Evolutionary conservation across 2,888 invertebrate species (phyloP).

Genomic region (Copidosoma aretas): DNA sequence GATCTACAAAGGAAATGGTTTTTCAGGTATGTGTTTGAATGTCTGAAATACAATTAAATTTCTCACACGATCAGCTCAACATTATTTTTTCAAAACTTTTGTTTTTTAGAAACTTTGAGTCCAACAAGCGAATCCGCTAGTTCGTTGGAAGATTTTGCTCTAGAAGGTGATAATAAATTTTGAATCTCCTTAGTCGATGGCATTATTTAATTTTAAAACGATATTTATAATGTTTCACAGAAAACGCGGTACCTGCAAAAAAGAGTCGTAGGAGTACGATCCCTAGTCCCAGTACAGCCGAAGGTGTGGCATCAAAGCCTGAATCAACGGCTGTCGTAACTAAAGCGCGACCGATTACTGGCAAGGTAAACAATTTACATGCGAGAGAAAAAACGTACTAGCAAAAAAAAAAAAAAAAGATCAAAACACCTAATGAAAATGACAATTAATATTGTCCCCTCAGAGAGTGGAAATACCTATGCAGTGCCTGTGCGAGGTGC

Average conservation of each 20-base stretch:
- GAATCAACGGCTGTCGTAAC: constrained; percentile 58
- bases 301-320: constrained; percentile 61
- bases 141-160: constrained; percentile 26
- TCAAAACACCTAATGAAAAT: neutral
- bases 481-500: constrained; percentile 66
- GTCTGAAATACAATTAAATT: neutral
- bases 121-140: constrained; percentile 53
- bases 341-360: constrained; percentile 32
- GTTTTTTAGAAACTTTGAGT: constrained; percentile 37
- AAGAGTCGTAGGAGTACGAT: constrained; percentile 57
- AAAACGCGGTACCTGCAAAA: constrained; percentile 53
- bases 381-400: no score
- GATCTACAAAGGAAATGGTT: constrained; percentile 52
- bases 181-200: neutral
- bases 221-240: constrained; percentile 42
- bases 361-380: constrained; percentile 24
- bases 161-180: neutral
- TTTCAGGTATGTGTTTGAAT: constrained; percentile 42
- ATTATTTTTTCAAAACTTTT: neutral
- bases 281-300: constrained; percentile 61
- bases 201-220: neutral
- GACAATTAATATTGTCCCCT: neutral
- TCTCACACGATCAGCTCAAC: neutral
- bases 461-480: constrained; percentile 34
- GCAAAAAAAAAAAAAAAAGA: no score